Conservation (phyloP, 2,888 invertebrate species). For the Cynaeus angustus region DNA sequence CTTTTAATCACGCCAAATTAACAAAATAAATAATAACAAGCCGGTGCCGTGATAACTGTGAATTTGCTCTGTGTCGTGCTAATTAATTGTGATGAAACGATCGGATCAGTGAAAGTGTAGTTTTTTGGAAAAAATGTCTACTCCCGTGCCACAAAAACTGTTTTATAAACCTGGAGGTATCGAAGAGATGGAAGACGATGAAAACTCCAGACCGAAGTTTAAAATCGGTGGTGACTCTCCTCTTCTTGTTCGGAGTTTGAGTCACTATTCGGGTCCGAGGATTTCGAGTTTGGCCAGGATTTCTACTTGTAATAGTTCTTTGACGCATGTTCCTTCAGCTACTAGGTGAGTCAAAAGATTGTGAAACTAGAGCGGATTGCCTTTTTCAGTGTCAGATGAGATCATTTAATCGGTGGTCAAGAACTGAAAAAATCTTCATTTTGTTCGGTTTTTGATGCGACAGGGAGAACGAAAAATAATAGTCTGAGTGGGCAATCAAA, state of each 20-base stretch:
- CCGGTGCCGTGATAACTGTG: constrained; percentile 10
- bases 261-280: constrained; percentile 52
- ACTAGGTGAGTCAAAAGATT: constrained; percentile 51
- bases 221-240: constrained; percentile 51
- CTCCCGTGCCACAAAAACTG: constrained; percentile 49
- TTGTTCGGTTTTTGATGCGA: neutral
- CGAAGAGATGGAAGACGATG: constrained; percentile 57
- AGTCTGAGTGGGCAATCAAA: neutral
- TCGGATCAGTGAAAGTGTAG: constrained; percentile 12
- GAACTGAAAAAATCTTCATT: too few species aligned
- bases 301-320: constrained; percentile 59
- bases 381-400: constrained; percentile 10
- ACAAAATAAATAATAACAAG: constrained; percentile 15
- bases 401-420: constrained; percentile 1
- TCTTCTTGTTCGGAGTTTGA: constrained; percentile 36
- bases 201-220: constrained; percentile 35
- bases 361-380: neutral
- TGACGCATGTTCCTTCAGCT: constrained; percentile 53
- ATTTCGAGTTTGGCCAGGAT: constrained; percentile 57
- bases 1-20: constrained; percentile 21
- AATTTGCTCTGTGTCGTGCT: neutral
- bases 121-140: neutral
- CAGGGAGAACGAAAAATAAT: neutral
- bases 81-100: constrained; percentile 6
- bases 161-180: constrained; percentile 56